phyloP scores from a whole-genome alignment of 2,113 vertebrate species.

The Lepisosteus oculatus region DNA sequence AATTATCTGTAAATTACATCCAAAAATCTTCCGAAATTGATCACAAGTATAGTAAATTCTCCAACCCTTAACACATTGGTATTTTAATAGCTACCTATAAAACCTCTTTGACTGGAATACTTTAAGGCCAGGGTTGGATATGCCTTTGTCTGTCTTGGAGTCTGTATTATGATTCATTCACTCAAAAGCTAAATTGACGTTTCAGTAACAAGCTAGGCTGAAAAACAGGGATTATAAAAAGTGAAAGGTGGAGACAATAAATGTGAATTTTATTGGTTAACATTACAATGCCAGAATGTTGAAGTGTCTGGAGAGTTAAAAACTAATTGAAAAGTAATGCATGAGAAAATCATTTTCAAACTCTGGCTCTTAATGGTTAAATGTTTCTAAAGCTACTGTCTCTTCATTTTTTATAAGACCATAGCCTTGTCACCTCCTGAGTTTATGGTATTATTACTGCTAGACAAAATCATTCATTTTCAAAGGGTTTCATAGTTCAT shows the following conservation, averaged over 20 bases:
- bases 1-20: too few relatives aligned
- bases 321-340: not conserved
- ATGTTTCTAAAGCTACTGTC: not conserved
- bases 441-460: conserved; percentile 33
- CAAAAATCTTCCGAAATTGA: too few relatives aligned
- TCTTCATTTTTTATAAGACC: conserved; percentile 31
- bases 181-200: conserved; percentile 28
- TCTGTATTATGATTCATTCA: too few relatives aligned
- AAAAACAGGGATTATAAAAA: conserved; percentile 24
- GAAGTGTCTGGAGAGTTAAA: conserved; percentile 33
- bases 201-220: conserved; percentile 35
- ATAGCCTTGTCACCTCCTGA: conserved; percentile 38
- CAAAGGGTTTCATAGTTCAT: conserved; percentile 50
- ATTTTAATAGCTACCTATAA: too few relatives aligned
- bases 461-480: conserved; percentile 23
- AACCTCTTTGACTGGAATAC: too few relatives aligned
- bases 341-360: conserved; percentile 20
- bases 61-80: too few relatives aligned
- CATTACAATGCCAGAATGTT: not conserved
- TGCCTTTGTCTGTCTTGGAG: too few relatives aligned
- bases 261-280: not conserved
- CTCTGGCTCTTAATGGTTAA: conserved; percentile 18
- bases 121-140: too few relatives aligned
- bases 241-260: not conserved
- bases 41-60: too few relatives aligned